Percentiles rank a stretch among this genome's conserved stretches.
phyloP scores from a whole-genome alignment of 2,888 invertebrate species.

The Harpagoxenus sublaevis region DNA sequence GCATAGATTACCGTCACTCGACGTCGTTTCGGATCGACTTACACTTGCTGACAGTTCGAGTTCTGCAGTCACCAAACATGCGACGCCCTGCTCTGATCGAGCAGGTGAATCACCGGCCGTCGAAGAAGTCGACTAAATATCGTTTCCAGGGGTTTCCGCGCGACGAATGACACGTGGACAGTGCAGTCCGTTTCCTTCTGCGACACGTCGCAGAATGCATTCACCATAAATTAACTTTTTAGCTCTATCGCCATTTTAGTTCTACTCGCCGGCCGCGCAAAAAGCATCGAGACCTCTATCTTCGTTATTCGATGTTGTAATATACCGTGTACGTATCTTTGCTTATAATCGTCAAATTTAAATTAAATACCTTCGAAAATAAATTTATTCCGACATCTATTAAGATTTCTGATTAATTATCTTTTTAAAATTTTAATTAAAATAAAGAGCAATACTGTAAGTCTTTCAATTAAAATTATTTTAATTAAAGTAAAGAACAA shows the following conservation, averaged over 20 bases:
- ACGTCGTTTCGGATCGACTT: constrained; percentile 49
- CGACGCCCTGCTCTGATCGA: constrained; percentile 56
- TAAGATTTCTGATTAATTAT: not conserved
- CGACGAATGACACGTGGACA: constrained; percentile 41
- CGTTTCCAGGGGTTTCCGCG: constrained; percentile 29
- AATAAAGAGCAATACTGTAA: not conserved
- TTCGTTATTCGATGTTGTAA: not conserved
- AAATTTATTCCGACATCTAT: not conserved
- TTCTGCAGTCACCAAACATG: constrained; percentile 27
- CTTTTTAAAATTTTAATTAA: not conserved
- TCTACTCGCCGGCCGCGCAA: not conserved
- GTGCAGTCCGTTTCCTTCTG: not conserved
- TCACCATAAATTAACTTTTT: constrained; percentile 52
- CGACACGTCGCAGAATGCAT: constrained; percentile 22
- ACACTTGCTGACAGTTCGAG: constrained; percentile 60
- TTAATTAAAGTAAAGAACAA: not conserved
- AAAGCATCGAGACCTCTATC: not conserved
- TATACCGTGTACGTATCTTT: not conserved
- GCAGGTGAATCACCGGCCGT: constrained; percentile 72
- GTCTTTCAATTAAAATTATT: not conserved
- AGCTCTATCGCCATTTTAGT: not conserved
- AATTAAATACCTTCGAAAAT: not conserved
- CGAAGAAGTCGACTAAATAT: constrained; percentile 42
- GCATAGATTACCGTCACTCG: constrained; percentile 75
- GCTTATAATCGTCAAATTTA: not conserved